phyloP scores from a whole-genome alignment of 2,888 invertebrate genomes.

The Chymomyza procnemis region DNA sequence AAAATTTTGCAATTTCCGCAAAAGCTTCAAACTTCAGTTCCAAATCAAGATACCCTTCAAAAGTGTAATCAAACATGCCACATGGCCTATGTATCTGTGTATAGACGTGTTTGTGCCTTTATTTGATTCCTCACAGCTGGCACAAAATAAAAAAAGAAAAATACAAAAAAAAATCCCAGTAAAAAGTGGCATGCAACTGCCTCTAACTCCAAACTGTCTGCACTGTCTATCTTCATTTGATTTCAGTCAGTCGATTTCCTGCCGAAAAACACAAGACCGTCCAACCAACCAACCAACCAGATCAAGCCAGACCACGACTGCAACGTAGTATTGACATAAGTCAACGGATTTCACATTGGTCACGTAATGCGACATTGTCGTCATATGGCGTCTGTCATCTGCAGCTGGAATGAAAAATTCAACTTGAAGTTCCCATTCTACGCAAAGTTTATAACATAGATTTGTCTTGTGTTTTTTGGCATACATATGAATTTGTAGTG shows the following conservation, averaged over 20 bases:
- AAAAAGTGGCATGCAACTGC: background rate
- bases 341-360: slow-evolving; percentile 73
- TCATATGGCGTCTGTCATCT: slow-evolving; percentile 27
- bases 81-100: slow-evolving; percentile 30
- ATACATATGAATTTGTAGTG: slow-evolving; percentile 42
- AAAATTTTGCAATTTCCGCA: background rate
- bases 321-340: slow-evolving; percentile 67
- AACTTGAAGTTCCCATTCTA: background rate
- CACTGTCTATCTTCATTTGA: slow-evolving; percentile 68
- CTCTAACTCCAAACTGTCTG: slow-evolving; percentile 38
- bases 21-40: background rate
- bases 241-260: slow-evolving; percentile 62
- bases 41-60: background rate
- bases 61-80: background rate
- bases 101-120: slow-evolving; percentile 30
- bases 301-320: slow-evolving; percentile 8
- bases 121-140: slow-evolving; percentile 64
- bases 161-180: too few species aligned
- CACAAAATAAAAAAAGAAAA: slow-evolving; percentile 25
- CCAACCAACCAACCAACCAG: too few species aligned
- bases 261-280: slow-evolving; percentile 50
- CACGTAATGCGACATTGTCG: slow-evolving; percentile 47
- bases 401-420: background rate
- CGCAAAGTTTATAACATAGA: background rate
- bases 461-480: slow-evolving; percentile 34